Base-by-base conservation (phyloP, 2,797 vertebrate genomes). In the Pyrocephalus nanus region DNA sequence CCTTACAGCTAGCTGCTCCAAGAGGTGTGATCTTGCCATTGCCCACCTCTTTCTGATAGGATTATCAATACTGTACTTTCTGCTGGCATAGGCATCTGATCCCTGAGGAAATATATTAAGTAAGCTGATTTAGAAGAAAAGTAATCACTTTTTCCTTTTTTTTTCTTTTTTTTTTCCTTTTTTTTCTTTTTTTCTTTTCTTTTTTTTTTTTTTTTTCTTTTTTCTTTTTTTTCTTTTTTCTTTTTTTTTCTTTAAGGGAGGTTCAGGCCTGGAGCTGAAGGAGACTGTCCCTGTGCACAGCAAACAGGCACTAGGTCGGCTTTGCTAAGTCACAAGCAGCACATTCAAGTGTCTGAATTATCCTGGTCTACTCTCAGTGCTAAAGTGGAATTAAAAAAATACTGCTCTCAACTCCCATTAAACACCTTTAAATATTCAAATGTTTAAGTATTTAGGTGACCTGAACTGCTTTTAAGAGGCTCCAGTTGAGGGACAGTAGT, bases 391-490 rank as follows among this genome's bases (percentile, higher is more conserved):
- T 87, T 61, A 0, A 1, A 61, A 70, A 73, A 85, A 90, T 58
- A 60, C 8, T 16, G 11, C 15, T 86, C 22, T 72, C 58, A 75
- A 23, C 14, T 88, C 32, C 82, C 88, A 92, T 92, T 92, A 93
- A 93, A 55, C 17, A 71, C 15, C 11, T 92, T 94, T 78, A 94
- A 95, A 86, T 93, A 95, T 95, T 96, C 50, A 95, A 92, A 91
- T 12, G 15, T 88, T 95, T 86, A 95, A 95, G 94, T 78, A 94
- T 94, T 93, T 95, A 92, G 54, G 30, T 86, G 73, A 78, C 54
- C 82, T 81, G 32, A 86, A 78, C 47, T 78, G 36, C 55, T 81
- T 95, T 55, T 84, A 88, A 78, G 67, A 90, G 27, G 27, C 40
- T 90, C 18, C 26, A 69, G 9, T 15, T 72, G 48, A 88, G 36